Evolutionary conservation across 2,113 vertebrate genomes (phyloP).

Genomic region (Hippocampus zosterae): DNA sequence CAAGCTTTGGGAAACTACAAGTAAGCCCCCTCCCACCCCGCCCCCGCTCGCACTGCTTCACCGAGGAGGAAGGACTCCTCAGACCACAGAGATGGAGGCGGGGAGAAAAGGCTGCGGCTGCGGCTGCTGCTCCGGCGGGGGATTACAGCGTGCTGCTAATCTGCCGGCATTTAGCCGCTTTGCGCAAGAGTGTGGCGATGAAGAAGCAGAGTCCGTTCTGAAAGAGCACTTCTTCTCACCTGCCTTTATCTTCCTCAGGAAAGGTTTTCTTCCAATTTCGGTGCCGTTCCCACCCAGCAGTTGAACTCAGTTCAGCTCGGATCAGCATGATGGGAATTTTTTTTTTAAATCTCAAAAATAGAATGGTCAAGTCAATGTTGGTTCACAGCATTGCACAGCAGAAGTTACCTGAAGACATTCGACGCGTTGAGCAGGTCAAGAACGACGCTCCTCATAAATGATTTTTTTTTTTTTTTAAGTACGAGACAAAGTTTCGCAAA

Average conservation of each 20-base stretch:
- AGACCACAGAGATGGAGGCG: constrained; percentile 61
- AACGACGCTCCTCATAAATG: background rate
- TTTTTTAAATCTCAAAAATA: background rate
- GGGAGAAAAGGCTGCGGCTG: constrained; percentile 46
- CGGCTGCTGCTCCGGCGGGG: constrained; percentile 63
- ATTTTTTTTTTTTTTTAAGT: too few relatives aligned
- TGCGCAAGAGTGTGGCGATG: constrained; percentile 28
- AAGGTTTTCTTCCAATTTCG: background rate
- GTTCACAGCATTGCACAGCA: background rate
- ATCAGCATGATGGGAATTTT: background rate
- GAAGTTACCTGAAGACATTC: background rate
- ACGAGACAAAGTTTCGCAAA: too few relatives aligned
- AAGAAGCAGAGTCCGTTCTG: background rate
- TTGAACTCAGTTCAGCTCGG: background rate
- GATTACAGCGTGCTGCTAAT: constrained; percentile 76
- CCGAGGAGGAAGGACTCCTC: constrained; percentile 64
- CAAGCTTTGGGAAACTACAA: constrained; percentile 62
- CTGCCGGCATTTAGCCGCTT: constrained; percentile 74
- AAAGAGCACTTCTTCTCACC: background rate
- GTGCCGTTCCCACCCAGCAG: background rate
- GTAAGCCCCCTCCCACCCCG: constrained; percentile 39
- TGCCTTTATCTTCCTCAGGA: background rate
- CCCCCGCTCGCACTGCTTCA: constrained; percentile 35
- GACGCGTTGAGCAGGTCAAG: background rate
- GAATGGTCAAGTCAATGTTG: background rate